These are phyloP conservation scores for Plagodis pulveraria DNA, from an alignment of 2,888 invertebrate species.

Conservation along the genomic window DNA sequence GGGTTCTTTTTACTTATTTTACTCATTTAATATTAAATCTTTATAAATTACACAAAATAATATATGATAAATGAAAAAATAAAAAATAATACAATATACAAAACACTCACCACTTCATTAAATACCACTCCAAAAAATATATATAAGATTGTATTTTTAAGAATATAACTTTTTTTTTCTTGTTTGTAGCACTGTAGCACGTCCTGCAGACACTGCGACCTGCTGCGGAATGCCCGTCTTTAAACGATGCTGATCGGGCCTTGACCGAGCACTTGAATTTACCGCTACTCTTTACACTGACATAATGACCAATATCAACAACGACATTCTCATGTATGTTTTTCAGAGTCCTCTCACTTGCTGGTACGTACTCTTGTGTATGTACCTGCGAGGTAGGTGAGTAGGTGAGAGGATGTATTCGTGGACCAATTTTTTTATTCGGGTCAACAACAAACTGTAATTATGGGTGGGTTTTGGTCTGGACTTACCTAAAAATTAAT, in stretches of 20 bases:
- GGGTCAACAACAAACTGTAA: no score
- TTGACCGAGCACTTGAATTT: conserved; percentile 71
- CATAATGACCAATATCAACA: conserved; percentile 65
- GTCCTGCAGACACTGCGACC: conserved; percentile 48
- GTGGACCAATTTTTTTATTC: no score
- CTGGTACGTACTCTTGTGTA: no score
- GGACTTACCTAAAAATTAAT: no score
- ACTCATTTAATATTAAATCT: neutral
- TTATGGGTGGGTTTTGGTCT: no score
- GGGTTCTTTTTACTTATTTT: neutral
- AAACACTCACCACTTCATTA: conserved; percentile 29
- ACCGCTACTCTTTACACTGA: conserved; percentile 73
- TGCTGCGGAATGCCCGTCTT: conserved; percentile 55
- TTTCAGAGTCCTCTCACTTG: conserved; percentile 11
- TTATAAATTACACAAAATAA: neutral
- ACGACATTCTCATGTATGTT: conserved; percentile 31
- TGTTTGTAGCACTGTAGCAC: conserved; percentile 36
- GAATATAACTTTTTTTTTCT: neutral
- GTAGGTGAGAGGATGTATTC: no score
- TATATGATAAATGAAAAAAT: neutral
- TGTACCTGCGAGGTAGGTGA: neutral
- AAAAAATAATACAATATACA: conserved; percentile 31
- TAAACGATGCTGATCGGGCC: conserved; percentile 49
- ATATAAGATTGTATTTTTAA: neutral
- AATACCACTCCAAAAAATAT: neutral